phyloP scores from a whole-genome alignment of 2,888 invertebrate species.

The Hemaris fuciformis region DNA sequence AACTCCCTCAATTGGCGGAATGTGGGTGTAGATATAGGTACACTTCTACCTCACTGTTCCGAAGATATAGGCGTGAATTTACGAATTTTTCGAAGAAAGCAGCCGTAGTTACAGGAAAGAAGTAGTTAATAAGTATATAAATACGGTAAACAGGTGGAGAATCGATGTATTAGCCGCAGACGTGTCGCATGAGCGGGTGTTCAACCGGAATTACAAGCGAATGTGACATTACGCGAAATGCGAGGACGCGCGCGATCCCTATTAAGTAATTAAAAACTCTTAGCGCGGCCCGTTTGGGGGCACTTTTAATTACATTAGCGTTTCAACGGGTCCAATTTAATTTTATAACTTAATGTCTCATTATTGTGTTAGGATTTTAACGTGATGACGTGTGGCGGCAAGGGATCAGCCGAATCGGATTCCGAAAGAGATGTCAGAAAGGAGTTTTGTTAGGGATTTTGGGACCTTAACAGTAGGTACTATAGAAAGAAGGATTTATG shows the following conservation, averaged over 20 bases:
- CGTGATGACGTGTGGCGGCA: neutral
- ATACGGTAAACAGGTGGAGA: neutral
- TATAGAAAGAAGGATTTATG: no score
- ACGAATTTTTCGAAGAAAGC: no score
- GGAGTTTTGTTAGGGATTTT: no score
- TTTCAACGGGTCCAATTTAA: neutral
- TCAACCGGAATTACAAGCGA: neutral
- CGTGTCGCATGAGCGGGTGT: neutral
- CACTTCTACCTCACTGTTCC: no score
- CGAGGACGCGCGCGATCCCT: neutral
- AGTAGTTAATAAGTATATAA: neutral
- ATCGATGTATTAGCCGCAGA: neutral
- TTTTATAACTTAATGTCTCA: neutral
- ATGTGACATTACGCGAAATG: neutral
- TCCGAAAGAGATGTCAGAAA: no score
- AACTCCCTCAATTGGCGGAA: no score
- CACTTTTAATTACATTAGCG: slow-evolving; percentile 3
- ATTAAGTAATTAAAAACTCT: slow-evolving; percentile 10
- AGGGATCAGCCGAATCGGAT: neutral
- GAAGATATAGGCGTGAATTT: no score
- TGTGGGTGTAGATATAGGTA: no score
- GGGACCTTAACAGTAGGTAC: no score
- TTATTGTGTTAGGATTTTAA: slow-evolving; percentile 8
- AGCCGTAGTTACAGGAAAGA: no score
- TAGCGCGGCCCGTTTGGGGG: neutral